phyloP scores from a whole-genome alignment of 2,888 invertebrate species.

The Volucella inflata region DNA sequence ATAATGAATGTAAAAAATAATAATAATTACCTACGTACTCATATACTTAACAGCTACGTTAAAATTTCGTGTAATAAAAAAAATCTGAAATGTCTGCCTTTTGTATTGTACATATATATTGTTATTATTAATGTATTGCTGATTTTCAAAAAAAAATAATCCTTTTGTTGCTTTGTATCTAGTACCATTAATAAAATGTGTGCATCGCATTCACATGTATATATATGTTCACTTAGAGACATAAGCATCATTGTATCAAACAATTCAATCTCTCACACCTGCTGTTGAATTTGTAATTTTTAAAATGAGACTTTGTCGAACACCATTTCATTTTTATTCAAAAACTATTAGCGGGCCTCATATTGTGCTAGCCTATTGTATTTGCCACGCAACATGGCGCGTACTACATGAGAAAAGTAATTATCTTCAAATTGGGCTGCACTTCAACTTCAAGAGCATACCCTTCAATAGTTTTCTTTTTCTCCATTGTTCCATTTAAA shows the following conservation, averaged over 20 bases:
- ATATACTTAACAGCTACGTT: too few relatives aligned
- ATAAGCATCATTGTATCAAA: conserved; percentile 36
- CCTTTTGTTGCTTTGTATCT: conserved; percentile 36
- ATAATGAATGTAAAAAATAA: too few relatives aligned
- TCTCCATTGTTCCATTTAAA: conserved; percentile 13
- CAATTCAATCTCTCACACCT: conserved; percentile 52
- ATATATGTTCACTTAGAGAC: not conserved
- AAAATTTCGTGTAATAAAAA: too few relatives aligned
- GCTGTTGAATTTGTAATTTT: conserved; percentile 41
- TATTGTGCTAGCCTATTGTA: conserved; percentile 54
- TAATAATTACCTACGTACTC: too few relatives aligned
- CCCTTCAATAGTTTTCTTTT: conserved; percentile 1
- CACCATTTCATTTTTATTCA: conserved; percentile 43
- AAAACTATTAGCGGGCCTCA: conserved; percentile 61
- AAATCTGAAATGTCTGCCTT: conserved; percentile 19
- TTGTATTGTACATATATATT: conserved; percentile 33
- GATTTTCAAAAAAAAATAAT: conserved; percentile 40
- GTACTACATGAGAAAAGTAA: conserved; percentile 46
- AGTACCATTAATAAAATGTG: conserved; percentile 54
- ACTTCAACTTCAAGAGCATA: conserved; percentile 45
- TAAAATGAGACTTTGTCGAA: conserved; percentile 20
- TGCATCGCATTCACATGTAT: too few relatives aligned
- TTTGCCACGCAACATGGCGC: conserved; percentile 12
- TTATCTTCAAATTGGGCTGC: conserved; percentile 51
- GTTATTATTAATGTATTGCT: conserved; percentile 42